Base-by-base conservation (phyloP, 2,113 vertebrate genomes). In the Turdus rufiventris region DNA sequence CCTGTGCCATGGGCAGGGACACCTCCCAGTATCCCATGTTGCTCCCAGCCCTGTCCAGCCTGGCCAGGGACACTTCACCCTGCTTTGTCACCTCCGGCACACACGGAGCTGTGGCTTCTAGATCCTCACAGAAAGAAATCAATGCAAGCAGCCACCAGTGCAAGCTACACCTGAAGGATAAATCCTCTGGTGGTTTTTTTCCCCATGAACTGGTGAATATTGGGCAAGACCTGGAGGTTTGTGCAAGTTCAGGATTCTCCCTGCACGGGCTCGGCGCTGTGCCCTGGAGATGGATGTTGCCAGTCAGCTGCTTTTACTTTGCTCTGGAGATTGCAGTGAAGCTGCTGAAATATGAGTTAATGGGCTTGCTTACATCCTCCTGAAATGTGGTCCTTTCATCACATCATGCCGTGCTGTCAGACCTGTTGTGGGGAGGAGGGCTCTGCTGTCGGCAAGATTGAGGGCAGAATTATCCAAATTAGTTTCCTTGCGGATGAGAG, bases 281-380 rank as follows among this genome's bases (percentile, higher is more conserved):
- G 80, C 65, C 51, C 24, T 8, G 8, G 70, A 77, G 91, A 93
- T 80, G 80, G 75, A 94, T 95, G 79, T 38, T 90, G 68, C 68
- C 85, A 77, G 60, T 51, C 68, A 56, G 51, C 63, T 1, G 3
- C n/a, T 56, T 60, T 45, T 80, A 4, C 85, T 91, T 40, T 26
- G 75, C 72, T 86, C 6, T 28, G 28, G 72, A 94, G 92, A 84
- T 80, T 92, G 85, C 72, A 50, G 6, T 62, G 91, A 83, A 77
- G 47, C 83, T 40, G 82, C 88, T 95, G 95, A 96, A 94, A 94
- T 91, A 94, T 81, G 79, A 88, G 91, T 91, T 94, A 92, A 96
- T 92, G 91, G 91, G 34, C 68, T 94, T 91, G 88, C 91, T 95
- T 92, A 77, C 36, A 9, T 94, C 79, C 68, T 38, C 26, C 85